A percentile compares a stretch with the other conserved stretches of the same genome.
Conservation (phyloP, 1,140 invertebrate genomes). For the Dinoponera quadriceps region DNA sequence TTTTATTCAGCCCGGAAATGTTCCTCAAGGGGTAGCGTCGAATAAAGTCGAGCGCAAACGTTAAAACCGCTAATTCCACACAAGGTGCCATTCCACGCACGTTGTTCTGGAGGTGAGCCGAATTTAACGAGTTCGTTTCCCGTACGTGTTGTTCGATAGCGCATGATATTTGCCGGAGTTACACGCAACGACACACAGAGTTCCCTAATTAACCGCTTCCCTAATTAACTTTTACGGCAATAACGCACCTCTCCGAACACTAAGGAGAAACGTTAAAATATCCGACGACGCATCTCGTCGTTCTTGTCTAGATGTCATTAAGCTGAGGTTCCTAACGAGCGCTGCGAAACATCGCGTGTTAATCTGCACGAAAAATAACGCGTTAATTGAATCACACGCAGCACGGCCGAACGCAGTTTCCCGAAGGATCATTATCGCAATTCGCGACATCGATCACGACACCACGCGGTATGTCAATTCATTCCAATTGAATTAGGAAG, state of each 20-base stretch:
- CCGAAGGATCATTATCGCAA: neutral
- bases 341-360: neutral
- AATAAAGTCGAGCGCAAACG: neutral
- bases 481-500: slow-evolving; percentile 50
- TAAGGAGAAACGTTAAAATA: slow-evolving; percentile 24
- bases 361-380: neutral
- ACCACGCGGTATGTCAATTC: slow-evolving; percentile 9
- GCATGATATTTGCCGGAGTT: neutral
- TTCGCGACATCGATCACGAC: slow-evolving; percentile 2
- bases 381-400: neutral
- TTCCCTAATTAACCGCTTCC: slow-evolving; percentile 58
- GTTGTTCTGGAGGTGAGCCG: slow-evolving; percentile 18
- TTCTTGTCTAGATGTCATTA: neutral
- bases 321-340: neutral
- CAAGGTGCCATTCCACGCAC: neutral
- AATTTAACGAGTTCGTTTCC: slow-evolving; percentile 54
- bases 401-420: neutral
- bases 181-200: slow-evolving; percentile 13
- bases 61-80: slow-evolving; percentile 17
- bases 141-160: slow-evolving; percentile 3
- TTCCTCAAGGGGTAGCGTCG: neutral
- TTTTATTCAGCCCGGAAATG: neutral
- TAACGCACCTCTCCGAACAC: slow-evolving; percentile 1
- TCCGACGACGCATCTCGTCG: neutral
- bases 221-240: slow-evolving; percentile 50